These are phyloP conservation scores for Myiotriccus ornatus DNA, from an alignment of 2,797 vertebrate genomes.

Conservation along the genomic window DNA sequence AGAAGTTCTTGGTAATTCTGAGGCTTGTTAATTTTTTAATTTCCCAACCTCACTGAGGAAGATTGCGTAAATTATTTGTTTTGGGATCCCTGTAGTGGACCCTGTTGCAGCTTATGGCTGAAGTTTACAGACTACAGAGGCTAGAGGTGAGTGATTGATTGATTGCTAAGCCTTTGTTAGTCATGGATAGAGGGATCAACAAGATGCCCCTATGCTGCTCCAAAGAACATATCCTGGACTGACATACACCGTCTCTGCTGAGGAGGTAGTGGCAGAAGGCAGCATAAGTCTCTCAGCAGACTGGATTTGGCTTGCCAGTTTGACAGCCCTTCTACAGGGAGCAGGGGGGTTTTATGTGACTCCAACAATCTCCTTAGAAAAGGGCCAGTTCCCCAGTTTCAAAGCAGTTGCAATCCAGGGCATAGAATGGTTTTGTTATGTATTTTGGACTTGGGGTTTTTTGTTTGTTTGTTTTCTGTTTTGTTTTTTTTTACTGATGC, in stretches of 20 bases:
- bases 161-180: background rate
- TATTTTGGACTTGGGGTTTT: background rate
- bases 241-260: background rate
- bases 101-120: background rate
- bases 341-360: background rate
- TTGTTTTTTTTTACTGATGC: background rate
- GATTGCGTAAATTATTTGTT: background rate
- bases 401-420: background rate
- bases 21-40: background rate
- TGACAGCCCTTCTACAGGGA: background rate
- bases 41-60: background rate
- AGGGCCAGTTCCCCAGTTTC: background rate
- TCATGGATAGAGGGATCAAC: background rate
- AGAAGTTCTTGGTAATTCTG: background rate
- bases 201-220: background rate
- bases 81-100: background rate
- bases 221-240: background rate
- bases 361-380: background rate
- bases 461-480: background rate
- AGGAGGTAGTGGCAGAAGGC: background rate
- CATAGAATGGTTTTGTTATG: background rate
- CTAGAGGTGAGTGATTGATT: background rate
- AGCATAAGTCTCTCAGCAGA: accelerated
- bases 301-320: background rate
- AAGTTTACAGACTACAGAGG: background rate